Evolutionary conservation across 2,797 vertebrate genomes (phyloP), one percentile per base, ranked within the genome.

Genomic region (Dromococcyx pavoninus): DNA sequence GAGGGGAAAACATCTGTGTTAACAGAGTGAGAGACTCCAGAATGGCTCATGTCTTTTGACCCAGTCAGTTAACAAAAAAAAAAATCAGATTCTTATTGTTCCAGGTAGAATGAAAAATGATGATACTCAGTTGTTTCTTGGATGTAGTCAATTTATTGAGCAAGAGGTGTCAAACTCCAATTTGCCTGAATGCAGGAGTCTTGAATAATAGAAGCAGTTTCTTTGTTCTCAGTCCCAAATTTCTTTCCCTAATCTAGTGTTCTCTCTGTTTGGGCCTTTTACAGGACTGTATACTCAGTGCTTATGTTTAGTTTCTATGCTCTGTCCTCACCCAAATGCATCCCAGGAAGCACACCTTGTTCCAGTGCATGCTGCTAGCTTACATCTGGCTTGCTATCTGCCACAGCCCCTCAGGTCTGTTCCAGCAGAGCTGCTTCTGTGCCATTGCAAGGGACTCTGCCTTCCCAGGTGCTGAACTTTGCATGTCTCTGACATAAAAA

Each of bases 81-180:
- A 94, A 86, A 22, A 64, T 91, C 43, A 46, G 43, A 50, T 86
- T 72, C 50, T 88, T 90, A 41, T 17, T 94, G 48, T 91, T 86
- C 37, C 43, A 81, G 73, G 61, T 91, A 51, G 39, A 72, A 91
- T 62, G 50, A 30, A 86, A 81, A 56, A 27, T 32, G 12, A 17
- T 53, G 64, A n/a, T 44, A 39, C 1, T 27, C 32, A 12, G 27
- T 44, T 70, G 39, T 24, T 93, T 78, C 69, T 90, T 53, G 88
- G 79, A 84, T 78, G 35, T 5, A 3, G 54, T 54, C 84, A 73
- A 81, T 43, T 88, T 84, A 73, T 30, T 89, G 88, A 88, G 44
- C 17, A 46, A 69, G 53, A 33, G 21, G 9, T 43, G 61, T 80
- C 50, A 46, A 88, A 89, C 44, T 80, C 17, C 28, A 46, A 32